These are phyloP conservation scores for Euzetes globulus DNA, from an alignment of 2,888 invertebrate genomes.

Conservation along the genomic window DNA sequence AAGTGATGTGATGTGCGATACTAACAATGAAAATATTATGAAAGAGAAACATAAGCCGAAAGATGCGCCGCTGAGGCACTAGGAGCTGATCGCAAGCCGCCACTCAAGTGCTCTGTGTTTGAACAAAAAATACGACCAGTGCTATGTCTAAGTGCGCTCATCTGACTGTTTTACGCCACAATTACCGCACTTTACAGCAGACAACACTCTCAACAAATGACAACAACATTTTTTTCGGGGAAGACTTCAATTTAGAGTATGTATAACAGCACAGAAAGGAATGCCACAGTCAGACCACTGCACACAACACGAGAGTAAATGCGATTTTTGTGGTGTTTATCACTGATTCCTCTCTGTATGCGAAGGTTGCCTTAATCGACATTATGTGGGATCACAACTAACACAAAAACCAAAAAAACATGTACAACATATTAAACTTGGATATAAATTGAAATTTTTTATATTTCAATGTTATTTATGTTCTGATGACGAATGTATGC, in stretches of 20 bases:
- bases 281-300: background rate
- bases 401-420: background rate
- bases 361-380: constrained; percentile 6
- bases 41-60: too few relatives aligned
- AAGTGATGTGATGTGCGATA: too few relatives aligned
- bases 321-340: background rate
- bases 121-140: too few relatives aligned
- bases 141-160: background rate
- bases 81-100: too few relatives aligned
- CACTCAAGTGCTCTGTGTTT: background rate
- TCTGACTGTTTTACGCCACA: background rate
- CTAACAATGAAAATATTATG: too few relatives aligned
- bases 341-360: background rate
- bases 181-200: background rate
- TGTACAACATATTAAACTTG: constrained; percentile 14
- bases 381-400: constrained; percentile 26
- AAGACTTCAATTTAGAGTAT: background rate
- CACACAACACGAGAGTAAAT: background rate
- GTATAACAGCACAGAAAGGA: background rate
- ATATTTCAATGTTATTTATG: background rate
- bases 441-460: constrained; percentile 11
- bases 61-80: too few relatives aligned
- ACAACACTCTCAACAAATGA: background rate
- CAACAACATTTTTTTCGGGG: background rate
- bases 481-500: background rate